Evolutionary conservation across 2,888 invertebrate species (phyloP), one percentile per base, ranked within the genome.

Genomic region (Leptogaster cylindrica): DNA sequence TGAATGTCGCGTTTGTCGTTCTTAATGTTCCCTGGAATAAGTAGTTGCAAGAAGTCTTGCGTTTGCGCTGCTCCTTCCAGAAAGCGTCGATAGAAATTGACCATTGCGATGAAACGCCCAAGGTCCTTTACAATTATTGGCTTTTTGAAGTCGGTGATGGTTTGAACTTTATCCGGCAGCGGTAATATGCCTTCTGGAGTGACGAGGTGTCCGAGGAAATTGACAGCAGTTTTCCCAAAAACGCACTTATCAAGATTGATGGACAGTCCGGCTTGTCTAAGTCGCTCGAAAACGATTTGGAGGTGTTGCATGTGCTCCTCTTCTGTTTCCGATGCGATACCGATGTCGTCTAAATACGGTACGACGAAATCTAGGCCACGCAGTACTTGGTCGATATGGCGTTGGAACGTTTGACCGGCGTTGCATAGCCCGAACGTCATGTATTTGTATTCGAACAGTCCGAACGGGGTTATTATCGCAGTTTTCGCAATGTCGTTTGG

Each of bases 391-490:
- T 78, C 71, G 44, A 78, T 74, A 55, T 75, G 75, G 2, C 63
- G 31, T 65, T 76, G 75, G 64, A 78, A 79, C 0, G 76, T 75
- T 31, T 75, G 75, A 2, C 72, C 75, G 1, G 76, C 75, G 55
- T 77, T 77, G 0, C 73, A 65, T 1, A 79, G 70, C 0, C 76
- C 76, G 58, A 77, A 78, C 1, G 74, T 67, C 76, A 77, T 77
- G 2, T 20, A 23, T 0, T 68, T 25, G 55, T 72, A 76, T 66
- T 77, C 76, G 55, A 73, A 78, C 1, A 77, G 65, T 1, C 76
- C 77, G 65, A 77, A 77, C 0, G 77, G 76, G 0, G 76, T 77
- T 0, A 66, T 75, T 5, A 77, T 74, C 6, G 52, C 44, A 4
- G 66, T 66, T 33, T 66, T 66, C 6, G 31, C 6, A 8, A 66